Percentiles rank a stretch among this genome's conserved stretches.
Evolutionary conservation across 1,140 invertebrate species (phyloP).

Genomic region (Drosophila murphyi): DNA sequence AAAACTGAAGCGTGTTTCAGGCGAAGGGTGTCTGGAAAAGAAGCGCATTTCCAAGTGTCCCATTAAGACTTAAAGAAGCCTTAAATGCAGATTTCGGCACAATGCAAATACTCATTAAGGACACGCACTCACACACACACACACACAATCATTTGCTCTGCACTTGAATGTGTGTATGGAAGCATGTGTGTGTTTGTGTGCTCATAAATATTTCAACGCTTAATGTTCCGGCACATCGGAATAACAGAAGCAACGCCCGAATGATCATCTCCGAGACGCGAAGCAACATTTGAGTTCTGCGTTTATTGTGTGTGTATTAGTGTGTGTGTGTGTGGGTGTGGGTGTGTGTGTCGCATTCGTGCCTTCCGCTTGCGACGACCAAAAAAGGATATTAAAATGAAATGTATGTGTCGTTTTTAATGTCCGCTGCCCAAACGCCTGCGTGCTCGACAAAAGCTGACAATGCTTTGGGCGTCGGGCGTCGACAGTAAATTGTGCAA

Average conservation of each 20-base stretch:
- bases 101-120: slow-evolving; percentile 68
- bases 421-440: slow-evolving; percentile 32
- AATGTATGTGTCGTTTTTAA: slow-evolving; percentile 72
- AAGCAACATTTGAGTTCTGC: not conserved
- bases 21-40: not conserved
- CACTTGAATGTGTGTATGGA: slow-evolving; percentile 18
- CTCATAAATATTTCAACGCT: slow-evolving; percentile 74
- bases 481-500: slow-evolving; percentile 18
- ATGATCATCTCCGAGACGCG: slow-evolving; percentile 19
- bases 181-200: slow-evolving; percentile 9
- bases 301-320: slow-evolving; percentile 9
- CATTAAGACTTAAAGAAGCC: slow-evolving; percentile 52
- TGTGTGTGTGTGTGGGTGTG: slow-evolving; percentile 4
- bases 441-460: slow-evolving; percentile 50
- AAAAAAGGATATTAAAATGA: slow-evolving; percentile 72
- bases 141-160: slow-evolving; percentile 29
- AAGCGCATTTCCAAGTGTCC: slow-evolving; percentile 22
- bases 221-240: slow-evolving; percentile 46
- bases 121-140: slow-evolving; percentile 45
- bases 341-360: slow-evolving; percentile 29
- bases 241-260: slow-evolving; percentile 25
- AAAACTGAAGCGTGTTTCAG: not conserved
- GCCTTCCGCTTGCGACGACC: slow-evolving; percentile 10
- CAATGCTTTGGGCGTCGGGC: slow-evolving; percentile 40
- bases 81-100: slow-evolving; percentile 75